phyloP scores from a whole-genome alignment of 2,888 invertebrate species.

The Thecocarcelia acutangulata region DNA sequence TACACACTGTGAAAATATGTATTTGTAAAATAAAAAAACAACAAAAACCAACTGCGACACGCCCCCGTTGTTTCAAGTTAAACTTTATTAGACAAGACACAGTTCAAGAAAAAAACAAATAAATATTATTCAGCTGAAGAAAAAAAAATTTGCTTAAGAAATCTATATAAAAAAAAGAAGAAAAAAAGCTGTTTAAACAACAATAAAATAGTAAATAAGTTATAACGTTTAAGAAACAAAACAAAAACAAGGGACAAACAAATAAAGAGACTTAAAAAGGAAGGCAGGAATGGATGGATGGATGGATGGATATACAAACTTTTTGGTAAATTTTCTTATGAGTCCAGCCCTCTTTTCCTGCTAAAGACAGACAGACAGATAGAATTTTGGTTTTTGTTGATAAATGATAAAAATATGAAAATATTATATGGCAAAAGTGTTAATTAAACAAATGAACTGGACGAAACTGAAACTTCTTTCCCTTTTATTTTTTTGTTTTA shows the following conservation, averaged over 20 bases:
- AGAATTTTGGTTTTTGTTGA: constrained; percentile 9
- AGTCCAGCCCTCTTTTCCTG: constrained; percentile 10
- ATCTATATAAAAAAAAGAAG: constrained; percentile 42
- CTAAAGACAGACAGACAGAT: not conserved
- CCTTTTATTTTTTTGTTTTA: constrained; percentile 4
- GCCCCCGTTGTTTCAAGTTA: constrained; percentile 57
- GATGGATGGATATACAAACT: not conserved
- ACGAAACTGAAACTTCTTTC: constrained; percentile 11
- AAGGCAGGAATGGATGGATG: not conserved
- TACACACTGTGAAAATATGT: not conserved
- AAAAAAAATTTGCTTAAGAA: constrained; percentile 38
- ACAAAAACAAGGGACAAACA: not conserved
- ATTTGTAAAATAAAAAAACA: constrained; percentile 12
- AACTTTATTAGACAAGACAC: constrained; percentile 67
- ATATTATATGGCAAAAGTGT: constrained; percentile 52
- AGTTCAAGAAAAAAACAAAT: constrained; percentile 46
- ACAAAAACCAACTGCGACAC: constrained; percentile 45
- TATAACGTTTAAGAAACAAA: constrained; percentile 40
- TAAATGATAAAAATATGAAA: constrained; percentile 24
- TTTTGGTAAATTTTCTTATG: constrained; percentile 28
- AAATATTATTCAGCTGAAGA: not conserved
- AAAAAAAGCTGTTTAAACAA: not conserved
- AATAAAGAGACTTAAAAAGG: constrained; percentile 22
- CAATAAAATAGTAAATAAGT: constrained; percentile 54
- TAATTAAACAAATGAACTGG: constrained; percentile 67